Percentiles rank a stretch among this genome's conserved stretches.
These are phyloP conservation scores for Drosophila kuntzei DNA, from an alignment of 2,888 invertebrate species.

Conservation along the genomic window DNA sequence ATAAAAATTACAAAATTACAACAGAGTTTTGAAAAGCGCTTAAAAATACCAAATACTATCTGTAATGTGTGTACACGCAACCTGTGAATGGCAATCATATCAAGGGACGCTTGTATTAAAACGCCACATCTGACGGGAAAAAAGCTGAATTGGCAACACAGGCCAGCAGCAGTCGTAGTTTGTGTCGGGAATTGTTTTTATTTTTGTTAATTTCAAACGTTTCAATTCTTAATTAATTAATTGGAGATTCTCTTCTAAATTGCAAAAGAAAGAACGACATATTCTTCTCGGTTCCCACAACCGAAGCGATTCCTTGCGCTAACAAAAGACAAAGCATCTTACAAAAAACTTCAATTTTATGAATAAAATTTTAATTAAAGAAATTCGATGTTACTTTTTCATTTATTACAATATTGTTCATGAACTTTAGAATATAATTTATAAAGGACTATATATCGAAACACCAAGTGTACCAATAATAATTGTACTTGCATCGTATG, in stretches of 20 bases:
- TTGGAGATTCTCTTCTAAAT: slow-evolving; percentile 61
- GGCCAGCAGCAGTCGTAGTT: slow-evolving; percentile 76
- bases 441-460: slow-evolving; percentile 61
- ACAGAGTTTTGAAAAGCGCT: background rate
- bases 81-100: slow-evolving; percentile 25
- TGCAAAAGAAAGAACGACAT: slow-evolving; percentile 34
- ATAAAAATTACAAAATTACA: background rate
- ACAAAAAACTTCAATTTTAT: too few species aligned
- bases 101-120: slow-evolving; percentile 49
- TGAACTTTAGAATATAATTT: slow-evolving; percentile 61
- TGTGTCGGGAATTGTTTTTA: slow-evolving; percentile 74
- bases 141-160: too few species aligned
- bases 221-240: slow-evolving; percentile 50
- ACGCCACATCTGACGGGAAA: too few species aligned
- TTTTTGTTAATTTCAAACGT: slow-evolving; percentile 62
- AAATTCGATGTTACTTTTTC: slow-evolving; percentile 54
- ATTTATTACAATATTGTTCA: slow-evolving; percentile 68
- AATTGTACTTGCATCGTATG: slow-evolving; percentile 22
- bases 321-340: slow-evolving; percentile 51
- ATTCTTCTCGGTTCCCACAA: slow-evolving; percentile 42
- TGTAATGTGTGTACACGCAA: background rate
- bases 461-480: slow-evolving; percentile 51
- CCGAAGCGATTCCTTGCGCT: slow-evolving; percentile 58
- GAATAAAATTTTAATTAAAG: too few species aligned
- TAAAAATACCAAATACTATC: slow-evolving; percentile 35